These are phyloP conservation scores for Hyperopisus bebe DNA, from an alignment of 2,113 vertebrate species.

Conservation along the genomic window DNA sequence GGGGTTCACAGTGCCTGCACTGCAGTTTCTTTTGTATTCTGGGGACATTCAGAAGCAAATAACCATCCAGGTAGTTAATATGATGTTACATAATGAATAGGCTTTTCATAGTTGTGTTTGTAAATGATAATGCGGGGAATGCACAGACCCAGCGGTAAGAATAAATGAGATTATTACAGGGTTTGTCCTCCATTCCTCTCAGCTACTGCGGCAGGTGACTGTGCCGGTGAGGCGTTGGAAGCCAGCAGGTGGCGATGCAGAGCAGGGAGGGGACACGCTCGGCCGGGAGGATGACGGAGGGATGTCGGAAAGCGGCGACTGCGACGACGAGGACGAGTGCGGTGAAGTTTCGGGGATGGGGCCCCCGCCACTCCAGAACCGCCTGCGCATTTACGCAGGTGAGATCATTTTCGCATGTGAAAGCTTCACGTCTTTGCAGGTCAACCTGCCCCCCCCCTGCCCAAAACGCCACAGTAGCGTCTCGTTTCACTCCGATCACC, in stretches of 20 bases:
- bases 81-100: background rate
- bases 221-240: slow-evolving; percentile 59
- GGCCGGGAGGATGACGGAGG: slow-evolving; percentile 48
- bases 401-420: slow-evolving; percentile 9
- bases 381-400: slow-evolving; percentile 65
- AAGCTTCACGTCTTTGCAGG: background rate
- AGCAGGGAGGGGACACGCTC: slow-evolving; percentile 33
- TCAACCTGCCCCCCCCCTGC: background rate
- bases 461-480: background rate
- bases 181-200: slow-evolving; percentile 25
- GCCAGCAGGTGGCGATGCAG: slow-evolving; percentile 36
- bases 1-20: background rate
- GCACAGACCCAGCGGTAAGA: background rate
- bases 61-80: background rate
- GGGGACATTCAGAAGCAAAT: background rate
- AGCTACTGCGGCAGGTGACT: slow-evolving; percentile 61
- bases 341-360: slow-evolving; percentile 59
- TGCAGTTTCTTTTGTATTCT: background rate
- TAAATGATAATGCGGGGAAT: background rate
- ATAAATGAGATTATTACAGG: background rate
- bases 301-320: slow-evolving; percentile 63
- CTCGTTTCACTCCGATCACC: background rate
- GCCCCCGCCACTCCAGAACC: slow-evolving; percentile 56
- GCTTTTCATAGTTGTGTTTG: background rate
- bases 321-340: slow-evolving; percentile 69